Conservation (phyloP, 2,113 vertebrate genomes). For the rabbit (Oryctolagus cuniculus) region DNA sequence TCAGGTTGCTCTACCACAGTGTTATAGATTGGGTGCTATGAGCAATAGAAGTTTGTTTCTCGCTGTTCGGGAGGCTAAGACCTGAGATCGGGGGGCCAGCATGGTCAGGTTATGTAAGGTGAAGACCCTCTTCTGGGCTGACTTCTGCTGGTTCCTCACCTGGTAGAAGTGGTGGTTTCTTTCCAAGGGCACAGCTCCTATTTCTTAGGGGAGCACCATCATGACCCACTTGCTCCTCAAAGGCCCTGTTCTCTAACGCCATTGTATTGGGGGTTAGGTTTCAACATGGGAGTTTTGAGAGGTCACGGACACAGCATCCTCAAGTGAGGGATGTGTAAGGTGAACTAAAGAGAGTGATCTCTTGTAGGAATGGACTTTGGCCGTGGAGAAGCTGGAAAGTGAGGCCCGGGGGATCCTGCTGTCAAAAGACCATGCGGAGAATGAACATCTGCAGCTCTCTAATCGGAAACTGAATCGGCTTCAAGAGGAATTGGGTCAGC, state of each 20-base stretch:
- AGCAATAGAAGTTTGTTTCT: not conserved
- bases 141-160: not conserved
- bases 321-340: not conserved
- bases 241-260: not conserved
- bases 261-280: not conserved
- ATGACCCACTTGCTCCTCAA: not conserved
- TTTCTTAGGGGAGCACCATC: not conserved
- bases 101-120: not conserved
- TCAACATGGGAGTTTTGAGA: not conserved
- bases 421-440: slow-evolving; percentile 83
- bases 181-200: not conserved
- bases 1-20: not conserved
- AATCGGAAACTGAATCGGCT: slow-evolving; percentile 87
- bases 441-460: slow-evolving; percentile 86
- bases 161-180: too few species aligned
- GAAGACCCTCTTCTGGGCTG: not conserved
- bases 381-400: slow-evolving; percentile 85
- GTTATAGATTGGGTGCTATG: not conserved
- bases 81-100: not conserved
- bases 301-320: not conserved
- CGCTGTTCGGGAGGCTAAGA: not conserved
- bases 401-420: slow-evolving; percentile 86
- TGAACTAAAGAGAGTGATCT: slow-evolving; percentile 52
- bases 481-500: slow-evolving; percentile 86
- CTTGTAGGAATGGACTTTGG: slow-evolving; percentile 88